Evolutionary conservation across 2,888 invertebrate species (phyloP), one percentile per base, ranked within the genome.

Genomic region (Drosophila neonasuta): DNA sequence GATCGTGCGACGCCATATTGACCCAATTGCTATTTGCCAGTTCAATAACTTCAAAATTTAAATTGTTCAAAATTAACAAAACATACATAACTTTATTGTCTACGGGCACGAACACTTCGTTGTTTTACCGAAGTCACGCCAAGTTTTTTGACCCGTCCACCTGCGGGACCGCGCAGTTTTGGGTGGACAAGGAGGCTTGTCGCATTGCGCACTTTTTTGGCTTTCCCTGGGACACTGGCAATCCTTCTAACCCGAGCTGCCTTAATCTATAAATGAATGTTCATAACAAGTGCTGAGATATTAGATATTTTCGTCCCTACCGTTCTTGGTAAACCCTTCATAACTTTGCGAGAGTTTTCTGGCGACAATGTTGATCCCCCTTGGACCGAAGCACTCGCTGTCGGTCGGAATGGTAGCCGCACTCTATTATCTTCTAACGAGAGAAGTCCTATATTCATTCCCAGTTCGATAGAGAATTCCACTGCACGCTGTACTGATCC

Each of bases 1-100:
- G 86, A 79, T 77, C 79, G 79, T 70, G 61, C 52, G 55, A 34
- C 65, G 62, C 52, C 68, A 70, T 71, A 13, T 68, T 80, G 58
- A 74, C 80, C 68, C 55, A 82, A 3, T 77, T 81, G 39, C 36
- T 1, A 9, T 32, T 9, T 34, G 6, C 49, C 36, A 57, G 56
- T 64, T 84, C 66, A 78, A 65, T 79, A 48, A 17, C 60, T 59
- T 45, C 9, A 24, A 24, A 5, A 24, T 24, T 24, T 1, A 24
- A 24, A 24, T 24, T 15, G 3, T 29, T 29, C 15, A 54, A 20
- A 45, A 55, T 56, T 55, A 13, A 45, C 2, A 1, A 32, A 32
- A 11, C 17, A 15, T 36, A 44, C 9, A 8, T 10, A 32, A 11
- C 15, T 32, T 54, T 41, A 52, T 20, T 44, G n/a, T 24, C 20